These are phyloP conservation scores for Drosophila diplacantha DNA, from an alignment of 2,888 invertebrate genomes.

Conservation along the genomic window DNA sequence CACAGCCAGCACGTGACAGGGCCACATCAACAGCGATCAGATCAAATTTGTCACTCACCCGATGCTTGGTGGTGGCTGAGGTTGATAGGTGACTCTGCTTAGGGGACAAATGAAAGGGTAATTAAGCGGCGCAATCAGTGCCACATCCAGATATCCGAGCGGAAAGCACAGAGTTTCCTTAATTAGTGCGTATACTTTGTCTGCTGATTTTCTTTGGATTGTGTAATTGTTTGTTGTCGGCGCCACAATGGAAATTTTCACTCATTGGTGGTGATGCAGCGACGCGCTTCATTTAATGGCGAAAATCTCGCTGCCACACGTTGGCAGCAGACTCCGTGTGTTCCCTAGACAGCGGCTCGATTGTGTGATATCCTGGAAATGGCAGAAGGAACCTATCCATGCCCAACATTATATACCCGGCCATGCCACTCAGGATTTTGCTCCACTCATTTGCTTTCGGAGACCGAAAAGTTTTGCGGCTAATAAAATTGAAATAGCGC, in stretches of 20 bases:
- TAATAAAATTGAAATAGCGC: constrained; percentile 52
- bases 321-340: not conserved
- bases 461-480: constrained; percentile 51
- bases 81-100: not conserved
- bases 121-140: constrained; percentile 54
- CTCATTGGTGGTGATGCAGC: constrained; percentile 36
- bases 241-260: constrained; percentile 43
- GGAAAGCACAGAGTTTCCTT: constrained; percentile 33
- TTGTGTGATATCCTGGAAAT: not conserved
- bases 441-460: not conserved
- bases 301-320: constrained; percentile 42
- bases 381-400: no score
- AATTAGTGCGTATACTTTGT: constrained; percentile 46
- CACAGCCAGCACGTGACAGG: constrained; percentile 6
- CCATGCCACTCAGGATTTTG: constrained; percentile 2
- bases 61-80: not conserved
- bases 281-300: constrained; percentile 47
- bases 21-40: constrained; percentile 15
- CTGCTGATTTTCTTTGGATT: constrained; percentile 11
- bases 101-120: constrained; percentile 18
- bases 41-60: constrained; percentile 24
- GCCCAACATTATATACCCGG: not conserved
- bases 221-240: constrained; percentile 23
- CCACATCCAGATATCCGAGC: constrained; percentile 27
- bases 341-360: constrained; percentile 1